Percentiles rank a stretch among this genome's conserved stretches.
Evolutionary conservation across 2,888 invertebrate species (phyloP).

Genomic region (Sarcophaga variegata): DNA sequence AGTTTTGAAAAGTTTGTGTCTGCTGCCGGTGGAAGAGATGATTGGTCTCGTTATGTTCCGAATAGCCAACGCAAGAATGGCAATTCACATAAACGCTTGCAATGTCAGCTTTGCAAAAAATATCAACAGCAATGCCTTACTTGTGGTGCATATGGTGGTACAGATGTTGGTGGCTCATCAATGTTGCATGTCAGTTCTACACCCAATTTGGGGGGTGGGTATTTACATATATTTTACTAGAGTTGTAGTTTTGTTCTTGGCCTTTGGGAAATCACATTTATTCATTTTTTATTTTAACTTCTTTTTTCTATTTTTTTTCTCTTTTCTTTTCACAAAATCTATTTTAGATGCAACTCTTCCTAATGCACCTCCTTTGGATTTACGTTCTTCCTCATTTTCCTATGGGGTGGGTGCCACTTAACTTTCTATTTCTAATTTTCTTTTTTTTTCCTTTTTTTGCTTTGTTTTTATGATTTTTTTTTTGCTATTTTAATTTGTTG

Average conservation of each 20-base stretch:
- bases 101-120: conserved; percentile 60
- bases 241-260: conserved; percentile 8
- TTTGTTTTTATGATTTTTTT: conserved; percentile 34
- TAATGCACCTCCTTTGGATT: conserved; percentile 75
- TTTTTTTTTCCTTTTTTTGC: conserved; percentile 45
- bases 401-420: conserved; percentile 77
- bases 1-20: conserved; percentile 75
- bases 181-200: conserved; percentile 79
- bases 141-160: conserved; percentile 36
- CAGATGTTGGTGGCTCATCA: conserved; percentile 47
- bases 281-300: conserved; percentile 31
- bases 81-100: conserved; percentile 60
- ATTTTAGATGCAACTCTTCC: conserved; percentile 71
- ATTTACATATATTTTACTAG: conserved; percentile 28
- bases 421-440: conserved; percentile 46
- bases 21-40: conserved; percentile 45
- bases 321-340: conserved; percentile 48
- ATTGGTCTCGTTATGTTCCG: conserved; percentile 67
- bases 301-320: conserved; percentile 59
- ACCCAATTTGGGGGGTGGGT: conserved; percentile 80
- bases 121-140: conserved; percentile 60
- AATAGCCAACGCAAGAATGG: conserved; percentile 40
- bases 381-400: conserved; percentile 79
- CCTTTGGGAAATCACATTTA: conserved; percentile 11
- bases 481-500: conserved; percentile 41